Base-by-base conservation (phyloP, 2,797 vertebrate genomes). In the Hybognathus amarus region DNA sequence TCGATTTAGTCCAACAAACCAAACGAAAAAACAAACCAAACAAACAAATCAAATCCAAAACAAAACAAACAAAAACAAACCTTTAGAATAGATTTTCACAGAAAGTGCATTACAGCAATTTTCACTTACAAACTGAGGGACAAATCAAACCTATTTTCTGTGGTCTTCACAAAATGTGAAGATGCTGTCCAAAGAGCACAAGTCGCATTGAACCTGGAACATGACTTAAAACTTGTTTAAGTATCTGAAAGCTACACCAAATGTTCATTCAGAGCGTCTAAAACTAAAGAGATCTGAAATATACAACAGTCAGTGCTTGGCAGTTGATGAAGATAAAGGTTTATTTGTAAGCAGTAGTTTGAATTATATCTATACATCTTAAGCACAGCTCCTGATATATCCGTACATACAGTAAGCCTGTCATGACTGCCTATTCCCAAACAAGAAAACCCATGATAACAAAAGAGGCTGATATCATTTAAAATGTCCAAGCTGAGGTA, bases 401-500 rank as follows among this genome's bases (percentile, higher is more conserved):
- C 92, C 96, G 94, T 96, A 97, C 96, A 98, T 94, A 63, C 63
- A 83, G 84, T 94, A 91, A 93, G 94, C 92, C 94, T 94, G 92
- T 93, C 87, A 92, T 95, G 91, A 95, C 90, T 93, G 90, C 76
- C 92, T 95, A 94, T 92, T 90, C 91, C 92, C 91, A 92, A 91
- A 92, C 90, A 93, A 95, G 56, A 82, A 79, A 90, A 91, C 85
- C 61, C 56, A 76, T 63, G 13, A 92, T 91, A 88, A 78, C 24
- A 94, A 92, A 87, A 93, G 95, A 96, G 93, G 93, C 93, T 94
- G 92, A 94, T 94, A 95, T 95, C 96, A 95, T 94, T 96, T 97
- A 97, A 93, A 50, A 96, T 96, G 91, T 94, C 93, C 94, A 92
- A 96, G 95, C 96, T 95, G 97, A 97, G 96, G 97, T 98, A 97